Evolutionary conservation across 2,888 invertebrate genomes (phyloP).

Genomic region (Apodemia mormo): DNA sequence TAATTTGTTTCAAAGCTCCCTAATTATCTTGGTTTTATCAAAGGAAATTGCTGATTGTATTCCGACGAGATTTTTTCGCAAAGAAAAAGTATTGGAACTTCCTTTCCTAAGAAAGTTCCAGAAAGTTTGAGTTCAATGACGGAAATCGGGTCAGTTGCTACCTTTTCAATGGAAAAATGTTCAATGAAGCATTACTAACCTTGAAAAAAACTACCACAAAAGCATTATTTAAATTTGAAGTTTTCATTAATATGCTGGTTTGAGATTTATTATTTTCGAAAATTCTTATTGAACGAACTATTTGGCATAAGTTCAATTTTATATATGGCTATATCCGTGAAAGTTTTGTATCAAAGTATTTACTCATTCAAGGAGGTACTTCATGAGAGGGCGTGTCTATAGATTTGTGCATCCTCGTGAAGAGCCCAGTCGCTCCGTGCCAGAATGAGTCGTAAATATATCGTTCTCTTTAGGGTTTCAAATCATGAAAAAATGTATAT

Average conservation of each 20-base stretch:
- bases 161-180: slow-evolving; percentile 7
- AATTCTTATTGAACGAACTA: too few relatives aligned
- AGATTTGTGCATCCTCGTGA: too few relatives aligned
- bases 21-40: slow-evolving; percentile 18
- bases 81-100: slow-evolving; percentile 22
- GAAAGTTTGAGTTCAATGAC: slow-evolving; percentile 11
- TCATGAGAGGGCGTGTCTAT: too few relatives aligned
- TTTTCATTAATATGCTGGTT: background rate
- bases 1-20: slow-evolving; percentile 15
- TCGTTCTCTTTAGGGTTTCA: too few relatives aligned
- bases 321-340: background rate
- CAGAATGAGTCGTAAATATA: too few relatives aligned
- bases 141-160: slow-evolving; percentile 14
- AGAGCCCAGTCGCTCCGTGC: too few relatives aligned
- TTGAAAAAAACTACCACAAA: background rate
- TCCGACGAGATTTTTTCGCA: slow-evolving; percentile 17
- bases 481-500: too few relatives aligned
- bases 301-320: too few relatives aligned
- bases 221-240: background rate
- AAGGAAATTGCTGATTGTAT: slow-evolving; percentile 20
- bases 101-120: slow-evolving; percentile 10
- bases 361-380: too few relatives aligned
- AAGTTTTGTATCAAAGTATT: too few relatives aligned
- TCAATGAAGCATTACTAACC: background rate
- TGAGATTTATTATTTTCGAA: background rate